A percentile compares a stretch with the other conserved stretches of the same genome.
Conservation (phyloP, 1,140 invertebrate genomes). For the Leptopilina clavipes region DNA sequence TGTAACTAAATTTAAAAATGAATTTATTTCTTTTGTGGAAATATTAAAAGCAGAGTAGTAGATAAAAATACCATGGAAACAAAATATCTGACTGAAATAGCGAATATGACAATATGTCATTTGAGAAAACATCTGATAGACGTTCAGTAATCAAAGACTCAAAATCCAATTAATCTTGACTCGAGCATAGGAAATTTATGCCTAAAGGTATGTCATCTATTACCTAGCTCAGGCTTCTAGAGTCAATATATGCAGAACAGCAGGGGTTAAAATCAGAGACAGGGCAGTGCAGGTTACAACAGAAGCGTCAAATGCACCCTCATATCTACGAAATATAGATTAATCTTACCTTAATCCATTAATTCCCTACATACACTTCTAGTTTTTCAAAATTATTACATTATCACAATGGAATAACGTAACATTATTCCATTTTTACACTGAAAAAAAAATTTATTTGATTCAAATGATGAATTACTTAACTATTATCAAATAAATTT, state of each 20-base stretch:
- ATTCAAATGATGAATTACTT: no score
- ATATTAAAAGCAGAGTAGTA: no score
- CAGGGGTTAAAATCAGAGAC: constrained; percentile 14
- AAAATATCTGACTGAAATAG: no score
- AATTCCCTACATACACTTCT: neutral
- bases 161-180: constrained; percentile 12
- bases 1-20: no score
- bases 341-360: neutral
- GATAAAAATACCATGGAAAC: no score
- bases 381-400: neutral
- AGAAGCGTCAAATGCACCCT: constrained; percentile 8
- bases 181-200: constrained; percentile 10
- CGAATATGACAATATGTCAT: neutral
- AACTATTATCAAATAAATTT: no score
- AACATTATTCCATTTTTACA: no score
- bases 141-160: neutral
- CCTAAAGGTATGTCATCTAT: constrained; percentile 21
- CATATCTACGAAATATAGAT: neutral
- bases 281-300: constrained; percentile 14
- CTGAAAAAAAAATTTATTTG: no score
- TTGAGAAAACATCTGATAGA: neutral
- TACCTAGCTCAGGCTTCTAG: neutral
- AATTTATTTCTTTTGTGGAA: neutral
- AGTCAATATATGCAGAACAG: constrained; percentile 14
- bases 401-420: no score